These are phyloP conservation scores for Tridacna crocea DNA, from an alignment of 2,888 invertebrate genomes.

Conservation along the genomic window DNA sequence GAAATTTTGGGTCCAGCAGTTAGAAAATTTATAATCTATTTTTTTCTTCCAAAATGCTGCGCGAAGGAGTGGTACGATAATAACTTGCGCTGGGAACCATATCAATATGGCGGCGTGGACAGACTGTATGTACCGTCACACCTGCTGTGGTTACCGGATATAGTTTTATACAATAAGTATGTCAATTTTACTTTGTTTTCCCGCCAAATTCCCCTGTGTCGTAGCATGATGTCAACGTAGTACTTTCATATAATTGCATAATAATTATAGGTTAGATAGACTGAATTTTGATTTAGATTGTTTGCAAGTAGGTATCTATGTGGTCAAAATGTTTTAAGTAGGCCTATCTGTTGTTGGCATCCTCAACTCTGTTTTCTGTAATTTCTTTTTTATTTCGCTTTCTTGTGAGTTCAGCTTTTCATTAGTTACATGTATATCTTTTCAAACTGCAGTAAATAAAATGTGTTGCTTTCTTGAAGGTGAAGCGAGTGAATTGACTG, in stretches of 20 bases:
- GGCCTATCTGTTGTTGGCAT: not conserved
- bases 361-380: not conserved
- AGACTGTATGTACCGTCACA: slow-evolving; percentile 98
- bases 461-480: too few relatives aligned
- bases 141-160: slow-evolving; percentile 84
- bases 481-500: too few relatives aligned
- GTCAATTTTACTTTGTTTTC: slow-evolving; percentile 41
- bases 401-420: too few relatives aligned
- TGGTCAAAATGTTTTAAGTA: not conserved
- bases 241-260: not conserved
- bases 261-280: too few relatives aligned
- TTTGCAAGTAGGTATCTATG: not conserved
- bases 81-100: slow-evolving; percentile 98
- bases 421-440: too few relatives aligned
- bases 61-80: slow-evolving; percentile 88
- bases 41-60: slow-evolving; percentile 27
- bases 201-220: not conserved
- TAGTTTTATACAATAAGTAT: slow-evolving; percentile 84
- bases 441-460: too few relatives aligned
- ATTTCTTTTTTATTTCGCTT: too few relatives aligned
- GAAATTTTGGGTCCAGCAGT: too few relatives aligned
- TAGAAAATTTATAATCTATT: not conserved
- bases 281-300: too few relatives aligned
- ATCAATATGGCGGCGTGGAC: slow-evolving; percentile 96
- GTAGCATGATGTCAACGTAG: slow-evolving; percentile 12